phyloP scores from a whole-genome alignment of 2,113 vertebrate species.

The Propithecus coquereli region DNA sequence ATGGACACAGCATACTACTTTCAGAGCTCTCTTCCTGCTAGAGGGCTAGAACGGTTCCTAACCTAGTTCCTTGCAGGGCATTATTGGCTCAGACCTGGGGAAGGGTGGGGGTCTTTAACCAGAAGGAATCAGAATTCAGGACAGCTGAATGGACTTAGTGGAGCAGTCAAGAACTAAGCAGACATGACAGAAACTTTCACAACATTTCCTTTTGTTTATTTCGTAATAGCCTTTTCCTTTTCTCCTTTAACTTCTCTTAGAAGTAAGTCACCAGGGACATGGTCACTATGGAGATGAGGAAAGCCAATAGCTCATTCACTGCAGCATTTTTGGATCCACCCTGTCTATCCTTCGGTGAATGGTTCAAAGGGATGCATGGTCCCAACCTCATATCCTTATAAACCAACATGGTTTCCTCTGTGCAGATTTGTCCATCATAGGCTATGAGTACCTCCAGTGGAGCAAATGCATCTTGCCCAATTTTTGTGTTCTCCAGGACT shows the following conservation, averaged over 20 bases:
- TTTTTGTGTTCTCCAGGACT: not conserved
- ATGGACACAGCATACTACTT: not conserved
- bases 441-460: not conserved
- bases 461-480: not conserved
- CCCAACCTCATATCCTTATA: not conserved
- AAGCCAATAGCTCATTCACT: conserved; percentile 17
- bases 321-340: not conserved
- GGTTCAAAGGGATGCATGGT: not conserved
- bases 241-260: not conserved
- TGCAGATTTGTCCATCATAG: not conserved
- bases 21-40: not conserved
- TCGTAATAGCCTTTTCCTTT: conserved; percentile 46
- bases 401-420: not conserved
- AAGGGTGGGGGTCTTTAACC: not conserved
- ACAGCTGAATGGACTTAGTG: not conserved
- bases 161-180: not conserved
- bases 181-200: conserved; percentile 49
- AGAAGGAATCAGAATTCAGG: not conserved
- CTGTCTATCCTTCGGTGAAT: not conserved
- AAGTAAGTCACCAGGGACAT: conserved; percentile 51
- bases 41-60: not conserved
- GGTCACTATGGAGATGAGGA: not conserved
- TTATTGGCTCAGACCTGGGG: not conserved
- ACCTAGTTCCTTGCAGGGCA: not conserved
- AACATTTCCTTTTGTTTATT: conserved; percentile 25